These are phyloP conservation scores for Glaucopsyche alexis DNA, from an alignment of 2,888 invertebrate species.

Conservation along the genomic window DNA sequence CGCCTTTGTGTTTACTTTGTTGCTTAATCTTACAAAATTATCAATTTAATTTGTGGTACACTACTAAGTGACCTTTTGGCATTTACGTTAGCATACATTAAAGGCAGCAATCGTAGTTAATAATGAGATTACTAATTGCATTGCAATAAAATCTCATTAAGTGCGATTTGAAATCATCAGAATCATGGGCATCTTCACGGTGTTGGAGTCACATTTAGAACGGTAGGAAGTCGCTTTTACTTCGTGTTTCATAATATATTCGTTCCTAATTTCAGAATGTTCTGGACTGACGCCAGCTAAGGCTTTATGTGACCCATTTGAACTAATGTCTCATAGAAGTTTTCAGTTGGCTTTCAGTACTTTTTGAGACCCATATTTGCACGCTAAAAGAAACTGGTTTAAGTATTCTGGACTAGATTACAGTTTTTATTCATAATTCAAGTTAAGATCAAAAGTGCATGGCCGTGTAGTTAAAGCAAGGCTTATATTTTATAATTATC, in stretches of 20 bases:
- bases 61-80: too few species aligned
- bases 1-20: too few species aligned
- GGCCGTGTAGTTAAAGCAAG: too few species aligned
- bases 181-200: constrained; percentile 9
- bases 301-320: constrained; percentile 27
- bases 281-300: constrained; percentile 21
- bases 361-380: constrained; percentile 18
- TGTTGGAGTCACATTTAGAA: not conserved
- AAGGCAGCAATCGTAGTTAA: not conserved
- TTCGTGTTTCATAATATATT: constrained; percentile 22
- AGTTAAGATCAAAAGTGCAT: not conserved
- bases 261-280: constrained; percentile 14
- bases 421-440: not conserved
- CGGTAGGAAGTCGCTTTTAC: constrained; percentile 8
- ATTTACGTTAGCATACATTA: too few species aligned
- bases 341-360: constrained; percentile 21
- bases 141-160: not conserved
- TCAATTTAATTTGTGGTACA: too few species aligned
- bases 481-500: too few species aligned
- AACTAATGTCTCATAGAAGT: constrained; percentile 25
- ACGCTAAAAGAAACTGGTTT: constrained; percentile 9
- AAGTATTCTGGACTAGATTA: constrained; percentile 2
- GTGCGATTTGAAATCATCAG: not conserved
- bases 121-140: constrained; percentile 11
- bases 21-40: too few species aligned